These are phyloP conservation scores for Danionella cerebrum DNA, from an alignment of 2,113 vertebrate genomes.

Conservation along the genomic window DNA sequence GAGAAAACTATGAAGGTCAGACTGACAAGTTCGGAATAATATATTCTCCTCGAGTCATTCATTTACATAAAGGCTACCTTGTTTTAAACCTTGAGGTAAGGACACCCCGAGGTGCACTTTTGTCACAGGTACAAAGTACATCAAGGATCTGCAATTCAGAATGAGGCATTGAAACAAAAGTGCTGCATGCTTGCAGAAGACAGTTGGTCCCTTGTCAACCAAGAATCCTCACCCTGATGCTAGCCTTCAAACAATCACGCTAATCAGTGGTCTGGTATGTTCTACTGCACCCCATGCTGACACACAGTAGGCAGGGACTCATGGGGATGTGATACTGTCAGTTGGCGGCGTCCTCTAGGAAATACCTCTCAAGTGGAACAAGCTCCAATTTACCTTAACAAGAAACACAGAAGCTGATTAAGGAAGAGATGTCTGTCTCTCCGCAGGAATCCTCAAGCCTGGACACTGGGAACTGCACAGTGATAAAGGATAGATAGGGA, in stretches of 20 bases:
- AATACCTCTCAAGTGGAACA: constrained; percentile 62
- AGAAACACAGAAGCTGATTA: constrained; percentile 71
- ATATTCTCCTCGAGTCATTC: not conserved
- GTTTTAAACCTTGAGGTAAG: constrained; percentile 5
- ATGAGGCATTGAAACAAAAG: not conserved
- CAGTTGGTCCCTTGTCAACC: constrained; percentile 47
- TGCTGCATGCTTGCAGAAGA: not conserved
- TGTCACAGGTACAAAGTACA: constrained; percentile 2
- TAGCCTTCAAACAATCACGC: constrained; percentile 61
- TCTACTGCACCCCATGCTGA: constrained; percentile 45
- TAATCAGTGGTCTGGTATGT: constrained; percentile 64
- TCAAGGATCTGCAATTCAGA: not conserved
- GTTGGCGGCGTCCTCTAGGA: constrained; percentile 54
- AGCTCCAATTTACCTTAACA: constrained; percentile 72
- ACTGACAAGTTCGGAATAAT: constrained; percentile 18
- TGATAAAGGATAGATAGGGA: constrained; percentile 28
- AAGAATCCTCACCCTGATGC: constrained; percentile 42
- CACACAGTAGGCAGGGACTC: not conserved
- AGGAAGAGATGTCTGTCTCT: constrained; percentile 62
- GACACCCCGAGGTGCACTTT: constrained; percentile 5
- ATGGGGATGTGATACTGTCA: constrained; percentile 28
- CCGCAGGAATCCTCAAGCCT: constrained; percentile 41
- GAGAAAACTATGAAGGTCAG: constrained; percentile 26
- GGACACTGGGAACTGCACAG: constrained; percentile 46
- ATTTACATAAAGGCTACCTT: constrained; percentile 14